These are phyloP conservation scores for Mactra quadrangularis DNA, from an alignment of 1,140 invertebrate genomes.

Conservation along the genomic window DNA sequence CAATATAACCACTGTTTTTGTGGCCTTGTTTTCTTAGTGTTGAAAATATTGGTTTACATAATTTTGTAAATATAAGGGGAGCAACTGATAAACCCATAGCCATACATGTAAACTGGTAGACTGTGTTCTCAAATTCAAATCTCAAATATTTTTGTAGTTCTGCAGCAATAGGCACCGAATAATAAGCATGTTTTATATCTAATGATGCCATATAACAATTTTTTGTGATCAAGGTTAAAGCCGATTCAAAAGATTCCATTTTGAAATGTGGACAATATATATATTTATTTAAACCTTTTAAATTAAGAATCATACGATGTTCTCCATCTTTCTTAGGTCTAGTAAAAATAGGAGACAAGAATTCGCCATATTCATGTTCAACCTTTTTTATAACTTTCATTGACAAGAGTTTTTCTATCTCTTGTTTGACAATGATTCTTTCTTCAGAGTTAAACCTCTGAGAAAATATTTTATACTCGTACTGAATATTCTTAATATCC, in stretches of 20 bases:
- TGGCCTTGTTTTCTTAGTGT: constrained; percentile 14
- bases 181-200: constrained; percentile 66
- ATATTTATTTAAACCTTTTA: constrained; percentile 58
- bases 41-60: constrained; percentile 44
- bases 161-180: constrained; percentile 38
- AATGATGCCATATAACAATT: constrained; percentile 62
- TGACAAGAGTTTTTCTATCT: constrained; percentile 19
- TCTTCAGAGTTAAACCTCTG: background rate
- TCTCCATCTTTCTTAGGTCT: constrained; percentile 3
- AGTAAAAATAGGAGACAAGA: background rate
- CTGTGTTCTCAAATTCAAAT: constrained; percentile 8
- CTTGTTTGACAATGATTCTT: background rate
- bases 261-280: constrained; percentile 61
- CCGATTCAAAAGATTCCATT: constrained; percentile 60
- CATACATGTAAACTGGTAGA: constrained; percentile 25
- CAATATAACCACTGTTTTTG: constrained; percentile 28
- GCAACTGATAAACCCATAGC: constrained; percentile 23
- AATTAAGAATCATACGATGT: constrained; percentile 40
- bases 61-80: constrained; percentile 42
- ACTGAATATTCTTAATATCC: too few relatives aligned
- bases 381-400: constrained; percentile 14
- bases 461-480: background rate
- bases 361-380: background rate
- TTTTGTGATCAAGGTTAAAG: constrained; percentile 31
- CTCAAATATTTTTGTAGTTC: constrained; percentile 50